Evolutionary conservation across 2,797 vertebrate genomes (phyloP).

Genomic region (Odontamblyopus rebecca): DNA sequence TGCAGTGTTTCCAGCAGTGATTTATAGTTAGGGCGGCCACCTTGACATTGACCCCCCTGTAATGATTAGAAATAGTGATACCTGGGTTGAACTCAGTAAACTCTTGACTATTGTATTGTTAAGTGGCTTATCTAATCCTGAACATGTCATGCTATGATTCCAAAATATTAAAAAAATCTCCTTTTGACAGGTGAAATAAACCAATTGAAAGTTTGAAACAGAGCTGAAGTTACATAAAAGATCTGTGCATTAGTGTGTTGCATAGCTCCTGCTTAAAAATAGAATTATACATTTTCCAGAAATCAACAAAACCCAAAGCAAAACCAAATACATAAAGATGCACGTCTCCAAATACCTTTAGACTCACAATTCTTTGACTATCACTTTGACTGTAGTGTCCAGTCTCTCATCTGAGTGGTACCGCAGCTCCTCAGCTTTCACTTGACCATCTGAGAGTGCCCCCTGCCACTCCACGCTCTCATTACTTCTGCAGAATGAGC

Average conservation of each 20-base stretch:
- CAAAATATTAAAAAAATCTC: not conserved
- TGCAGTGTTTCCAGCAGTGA: too few relatives aligned
- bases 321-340: slow-evolving; percentile 23
- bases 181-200: not conserved
- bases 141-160: not conserved
- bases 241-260: not conserved
- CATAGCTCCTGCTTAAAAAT: not conserved
- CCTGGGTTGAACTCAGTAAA: not conserved
- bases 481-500: slow-evolving; percentile 48
- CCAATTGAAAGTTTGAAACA: not conserved
- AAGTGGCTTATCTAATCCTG: not conserved
- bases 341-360: slow-evolving; percentile 23
- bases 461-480: slow-evolving; percentile 36
- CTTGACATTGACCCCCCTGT: too few relatives aligned
- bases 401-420: slow-evolving; percentile 32
- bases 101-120: not conserved
- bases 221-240: too few relatives aligned
- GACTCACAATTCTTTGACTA: slow-evolving; percentile 32
- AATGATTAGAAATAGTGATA: not conserved
- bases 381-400: slow-evolving; percentile 13
- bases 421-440: slow-evolving; percentile 34
- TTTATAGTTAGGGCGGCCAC: too few relatives aligned
- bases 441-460: slow-evolving; percentile 32
- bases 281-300: not conserved
- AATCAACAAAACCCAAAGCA: not conserved